Evolutionary conservation across 2,888 invertebrate species (phyloP).

Genomic region (Achlya flavicornis): DNA sequence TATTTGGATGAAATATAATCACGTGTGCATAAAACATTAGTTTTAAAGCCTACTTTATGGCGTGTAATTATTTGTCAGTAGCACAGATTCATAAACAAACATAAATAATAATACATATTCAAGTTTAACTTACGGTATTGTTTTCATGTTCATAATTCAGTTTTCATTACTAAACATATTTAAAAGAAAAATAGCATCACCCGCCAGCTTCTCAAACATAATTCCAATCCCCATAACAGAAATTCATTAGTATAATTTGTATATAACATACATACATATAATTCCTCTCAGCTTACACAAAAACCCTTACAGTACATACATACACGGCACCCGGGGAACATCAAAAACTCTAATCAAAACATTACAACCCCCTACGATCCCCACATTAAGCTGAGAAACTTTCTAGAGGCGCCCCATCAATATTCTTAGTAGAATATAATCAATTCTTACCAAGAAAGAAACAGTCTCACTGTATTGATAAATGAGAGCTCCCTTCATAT

Average conservation of each 20-base stretch:
- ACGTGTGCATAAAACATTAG: no score
- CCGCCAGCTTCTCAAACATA: no score
- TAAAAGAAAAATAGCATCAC: no score
- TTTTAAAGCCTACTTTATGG: no score
- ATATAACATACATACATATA: neutral
- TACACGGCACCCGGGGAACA: conserved; percentile 46
- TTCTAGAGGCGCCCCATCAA: conserved; percentile 66
- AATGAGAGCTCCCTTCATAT: conserved; percentile 83
- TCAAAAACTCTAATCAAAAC: conserved; percentile 78
- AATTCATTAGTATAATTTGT: neutral
- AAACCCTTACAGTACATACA: conserved; percentile 15
- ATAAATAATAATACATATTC: no score
- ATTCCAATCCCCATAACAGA: neutral
- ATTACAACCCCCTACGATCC: conserved; percentile 47
- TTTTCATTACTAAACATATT: no score
- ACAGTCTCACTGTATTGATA: conserved; percentile 83
- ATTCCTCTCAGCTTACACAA: conserved; percentile 5
- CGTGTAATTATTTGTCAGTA: no score
- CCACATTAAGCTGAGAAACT: conserved; percentile 60
- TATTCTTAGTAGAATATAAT: conserved; percentile 82
- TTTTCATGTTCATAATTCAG: no score
- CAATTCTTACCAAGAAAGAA: conserved; percentile 82
- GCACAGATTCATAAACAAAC: no score
- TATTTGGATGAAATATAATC: no score
- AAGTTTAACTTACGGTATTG: no score